Conservation (phyloP, 1,140 invertebrate species). For the Physella acuta region DNA sequence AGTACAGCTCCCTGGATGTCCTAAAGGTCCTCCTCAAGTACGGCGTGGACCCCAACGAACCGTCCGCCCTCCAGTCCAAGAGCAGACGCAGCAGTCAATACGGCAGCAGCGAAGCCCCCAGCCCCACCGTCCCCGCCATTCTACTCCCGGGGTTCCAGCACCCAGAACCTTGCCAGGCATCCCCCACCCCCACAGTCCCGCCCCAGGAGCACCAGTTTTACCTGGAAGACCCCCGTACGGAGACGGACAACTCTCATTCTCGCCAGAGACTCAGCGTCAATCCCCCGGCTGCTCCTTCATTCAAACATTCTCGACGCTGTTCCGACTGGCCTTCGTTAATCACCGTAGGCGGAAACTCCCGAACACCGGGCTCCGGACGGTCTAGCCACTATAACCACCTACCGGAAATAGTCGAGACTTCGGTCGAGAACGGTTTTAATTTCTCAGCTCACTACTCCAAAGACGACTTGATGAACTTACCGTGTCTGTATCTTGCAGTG, state of each 20-base stretch:
- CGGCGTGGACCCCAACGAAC: conserved; percentile 65
- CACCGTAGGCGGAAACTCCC: not conserved
- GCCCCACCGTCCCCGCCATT: not conserved
- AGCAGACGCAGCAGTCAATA: conserved; percentile 15
- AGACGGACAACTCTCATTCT: not conserved
- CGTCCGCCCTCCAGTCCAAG: conserved; percentile 25
- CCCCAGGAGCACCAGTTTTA: not conserved
- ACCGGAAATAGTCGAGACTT: conserved; percentile 27
- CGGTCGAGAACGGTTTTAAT: conserved; percentile 19
- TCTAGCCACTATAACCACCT: not conserved
- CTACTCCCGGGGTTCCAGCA: not conserved
- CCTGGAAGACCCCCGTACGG: not conserved
- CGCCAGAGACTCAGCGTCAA: not conserved
- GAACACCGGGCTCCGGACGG: not conserved
- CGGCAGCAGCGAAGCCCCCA: conserved; percentile 3
- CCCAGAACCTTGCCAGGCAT: not conserved
- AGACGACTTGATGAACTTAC: conserved; percentile 63
- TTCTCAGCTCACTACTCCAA: conserved; percentile 54
- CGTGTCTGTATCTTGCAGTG: conserved; percentile 65
- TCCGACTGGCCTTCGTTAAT: not conserved
- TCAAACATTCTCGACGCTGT: not conserved
- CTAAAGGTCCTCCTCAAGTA: conserved; percentile 64
- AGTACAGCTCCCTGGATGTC: conserved; percentile 65
- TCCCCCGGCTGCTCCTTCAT: not conserved
- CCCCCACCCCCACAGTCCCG: not conserved